phyloP scores from a whole-genome alignment of 2,888 invertebrate species.

The Heliconius erato region DNA sequence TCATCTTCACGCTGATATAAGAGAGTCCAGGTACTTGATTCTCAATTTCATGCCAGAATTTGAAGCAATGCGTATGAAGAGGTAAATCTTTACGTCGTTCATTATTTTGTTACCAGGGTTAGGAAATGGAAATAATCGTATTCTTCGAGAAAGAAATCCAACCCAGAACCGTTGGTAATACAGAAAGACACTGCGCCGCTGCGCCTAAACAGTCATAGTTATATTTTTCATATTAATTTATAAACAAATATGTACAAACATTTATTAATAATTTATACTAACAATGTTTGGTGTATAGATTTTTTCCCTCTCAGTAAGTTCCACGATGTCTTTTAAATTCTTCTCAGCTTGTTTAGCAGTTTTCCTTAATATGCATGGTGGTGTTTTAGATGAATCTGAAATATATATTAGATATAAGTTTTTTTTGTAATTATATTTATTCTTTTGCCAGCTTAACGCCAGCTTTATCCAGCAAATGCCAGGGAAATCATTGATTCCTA shows the following conservation, averaged over 20 bases:
- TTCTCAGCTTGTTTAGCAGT: conserved; percentile 81
- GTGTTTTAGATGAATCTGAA: conserved; percentile 74
- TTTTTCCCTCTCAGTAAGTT: conserved; percentile 87
- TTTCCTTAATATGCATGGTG: conserved; percentile 75
- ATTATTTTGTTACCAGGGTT: not conserved
- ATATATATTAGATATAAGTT: conserved; percentile 33
- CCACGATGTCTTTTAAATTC: conserved; percentile 83
- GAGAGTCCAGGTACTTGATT: too few species aligned
- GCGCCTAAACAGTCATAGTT: not conserved
- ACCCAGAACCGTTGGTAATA: not conserved
- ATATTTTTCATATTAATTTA: not conserved
- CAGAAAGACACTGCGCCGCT: not conserved
- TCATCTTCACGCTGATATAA: not conserved
- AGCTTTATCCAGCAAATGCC: not conserved
- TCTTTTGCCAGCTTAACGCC: not conserved
- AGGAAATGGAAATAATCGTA: not conserved
- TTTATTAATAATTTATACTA: conserved; percentile 45
- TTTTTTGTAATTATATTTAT: not conserved
- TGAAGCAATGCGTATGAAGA: too few species aligned
- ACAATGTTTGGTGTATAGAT: conserved; percentile 79
- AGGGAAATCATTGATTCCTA: too few species aligned
- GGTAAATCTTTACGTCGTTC: not conserved
- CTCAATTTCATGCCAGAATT: too few species aligned
- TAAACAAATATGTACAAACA: not conserved
- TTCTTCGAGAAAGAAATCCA: not conserved